These are phyloP conservation scores for Chrysomela aeneicollis DNA, from an alignment of 2,888 invertebrate genomes.

Conservation along the genomic window DNA sequence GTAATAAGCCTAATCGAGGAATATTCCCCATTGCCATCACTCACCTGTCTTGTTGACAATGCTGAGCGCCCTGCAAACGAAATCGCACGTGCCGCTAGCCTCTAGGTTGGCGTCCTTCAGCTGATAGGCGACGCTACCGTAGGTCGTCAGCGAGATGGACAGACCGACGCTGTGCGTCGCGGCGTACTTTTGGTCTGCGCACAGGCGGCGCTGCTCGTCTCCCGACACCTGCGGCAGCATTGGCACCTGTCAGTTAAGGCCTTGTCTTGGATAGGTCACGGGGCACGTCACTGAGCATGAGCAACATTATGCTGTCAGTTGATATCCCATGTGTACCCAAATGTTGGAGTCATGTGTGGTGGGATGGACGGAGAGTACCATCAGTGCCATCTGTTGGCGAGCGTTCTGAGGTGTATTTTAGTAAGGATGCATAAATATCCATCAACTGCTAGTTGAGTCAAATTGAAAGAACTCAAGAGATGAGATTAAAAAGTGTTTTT, in stretches of 20 bases:
- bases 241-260: conserved; percentile 55
- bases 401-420: too few species aligned
- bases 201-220: conserved; percentile 75
- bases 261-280: conserved; percentile 12
- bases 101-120: conserved; percentile 82
- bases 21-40: conserved; percentile 41
- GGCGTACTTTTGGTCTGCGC: conserved; percentile 69
- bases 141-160: conserved; percentile 68
- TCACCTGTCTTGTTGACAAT: conserved; percentile 79
- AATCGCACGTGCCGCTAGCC: conserved; percentile 76
- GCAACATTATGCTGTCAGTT: too few species aligned
- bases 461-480: too few species aligned
- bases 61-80: conserved; percentile 74
- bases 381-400: too few species aligned
- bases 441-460: too few species aligned
- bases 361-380: too few species aligned
- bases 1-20: too few species aligned
- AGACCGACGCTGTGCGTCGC: conserved; percentile 59
- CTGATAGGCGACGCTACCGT: conserved; percentile 81
- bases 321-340: too few species aligned
- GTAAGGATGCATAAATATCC: too few species aligned
- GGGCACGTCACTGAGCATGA: background rate
- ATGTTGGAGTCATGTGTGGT: too few species aligned
- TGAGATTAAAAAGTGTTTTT: too few species aligned
- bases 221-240: conserved; percentile 70